A percentile compares a stretch with the other conserved stretches of the same genome.
Evolutionary conservation across 2,888 invertebrate genomes (phyloP).

Genomic region (Dorcus hopei): DNA sequence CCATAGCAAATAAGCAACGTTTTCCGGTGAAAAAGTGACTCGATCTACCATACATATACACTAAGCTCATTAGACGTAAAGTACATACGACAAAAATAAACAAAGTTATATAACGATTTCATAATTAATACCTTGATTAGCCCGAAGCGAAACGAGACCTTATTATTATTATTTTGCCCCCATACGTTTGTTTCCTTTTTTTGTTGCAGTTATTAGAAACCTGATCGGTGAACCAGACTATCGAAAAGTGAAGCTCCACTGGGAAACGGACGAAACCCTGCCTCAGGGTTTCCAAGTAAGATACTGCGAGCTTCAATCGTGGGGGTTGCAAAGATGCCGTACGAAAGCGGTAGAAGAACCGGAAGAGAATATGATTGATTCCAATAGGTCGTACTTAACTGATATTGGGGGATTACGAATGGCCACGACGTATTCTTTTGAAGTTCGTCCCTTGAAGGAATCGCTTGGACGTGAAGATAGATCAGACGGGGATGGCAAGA

Average conservation of each 20-base stretch:
- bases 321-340: conserved; percentile 74
- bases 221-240: conserved; percentile 66
- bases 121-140: no score
- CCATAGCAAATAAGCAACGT: no score
- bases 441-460: conserved; percentile 60
- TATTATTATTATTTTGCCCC: no score
- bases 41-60: no score
- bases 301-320: conserved; percentile 77
- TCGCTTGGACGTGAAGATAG: conserved; percentile 47
- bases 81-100: no score
- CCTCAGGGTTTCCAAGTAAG: conserved; percentile 65
- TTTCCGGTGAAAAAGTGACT: no score
- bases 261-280: conserved; percentile 58
- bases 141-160: no score
- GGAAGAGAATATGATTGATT: conserved; percentile 27
- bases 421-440: conserved; percentile 80
- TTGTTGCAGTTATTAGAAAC: conserved; percentile 57
- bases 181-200: not conserved
- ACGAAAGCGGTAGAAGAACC: conserved; percentile 46
- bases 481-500: conserved; percentile 52
- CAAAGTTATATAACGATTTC: no score
- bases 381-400: conserved; percentile 54
- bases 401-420: conserved; percentile 70
- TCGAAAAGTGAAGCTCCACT: conserved; percentile 61
- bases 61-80: no score